These are phyloP conservation scores for Aphis craccivora DNA, from an alignment of 1,140 invertebrate species.

Conservation along the genomic window DNA sequence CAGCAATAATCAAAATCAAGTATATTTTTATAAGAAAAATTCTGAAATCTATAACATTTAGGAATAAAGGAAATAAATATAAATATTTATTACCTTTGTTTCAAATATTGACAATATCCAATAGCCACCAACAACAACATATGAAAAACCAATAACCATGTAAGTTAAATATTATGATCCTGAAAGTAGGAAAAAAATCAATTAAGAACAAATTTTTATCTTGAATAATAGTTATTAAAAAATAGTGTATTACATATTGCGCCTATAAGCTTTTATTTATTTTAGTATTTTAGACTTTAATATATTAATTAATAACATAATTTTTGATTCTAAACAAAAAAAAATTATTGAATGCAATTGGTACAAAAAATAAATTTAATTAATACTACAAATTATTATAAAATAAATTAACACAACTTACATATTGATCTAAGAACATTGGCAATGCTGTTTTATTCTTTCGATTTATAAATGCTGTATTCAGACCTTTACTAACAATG, in stretches of 20 bases:
- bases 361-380: neutral
- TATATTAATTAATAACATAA: neutral
- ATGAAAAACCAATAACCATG: neutral
- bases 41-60: neutral
- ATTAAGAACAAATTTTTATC: neutral
- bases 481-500: conserved; percentile 39
- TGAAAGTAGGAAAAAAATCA: neutral
- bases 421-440: conserved; percentile 55
- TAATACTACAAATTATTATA: neutral
- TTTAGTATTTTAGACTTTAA: neutral
- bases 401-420: conserved; percentile 34
- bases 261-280: neutral
- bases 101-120: conserved; percentile 16
- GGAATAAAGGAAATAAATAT: neutral
- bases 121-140: neutral
- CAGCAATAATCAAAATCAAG: neutral
- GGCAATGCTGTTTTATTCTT: conserved; percentile 21
- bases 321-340: neutral
- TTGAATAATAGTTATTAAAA: neutral
- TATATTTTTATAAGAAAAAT: neutral
- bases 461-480: conserved; percentile 34
- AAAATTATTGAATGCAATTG: neutral
- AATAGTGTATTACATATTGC: neutral
- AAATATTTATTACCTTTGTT: neutral
- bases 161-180: neutral